Base-by-base conservation (phyloP, 2,797 vertebrate species). In the Pipistrellus pipistrellus region DNA sequence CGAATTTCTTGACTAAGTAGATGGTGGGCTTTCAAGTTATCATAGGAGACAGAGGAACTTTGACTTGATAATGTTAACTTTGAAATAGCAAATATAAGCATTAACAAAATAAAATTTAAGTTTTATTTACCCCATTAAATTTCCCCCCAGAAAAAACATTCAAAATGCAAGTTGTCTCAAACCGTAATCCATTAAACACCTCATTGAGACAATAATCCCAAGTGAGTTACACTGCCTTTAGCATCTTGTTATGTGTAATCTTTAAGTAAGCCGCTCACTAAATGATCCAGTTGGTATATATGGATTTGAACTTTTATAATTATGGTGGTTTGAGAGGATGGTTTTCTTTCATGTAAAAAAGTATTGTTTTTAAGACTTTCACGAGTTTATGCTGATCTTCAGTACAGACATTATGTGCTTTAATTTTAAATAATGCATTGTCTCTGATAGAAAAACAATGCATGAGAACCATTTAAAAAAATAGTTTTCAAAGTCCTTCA, bases 291-390 rank as follows among this genome's bases (percentile, higher is more conserved):
- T 57, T 44, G 23, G 15, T 38, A n/a, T 83, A 80, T 66, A 62
- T 59, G 88, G 59, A 91, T 87, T 85, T 93, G 25, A 85, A 12
- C 8, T 73, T 78, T 73, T 69, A 27, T 64, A 92, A 44, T 88
- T 75, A 84, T 80, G 25, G 72, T 75, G 30, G 90, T 72, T 82
- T 88, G 68, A 78, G 53, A 59, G 94, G 41, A 85, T 21, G 25
- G 30, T 77, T 91, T 96, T 94, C 48, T 62, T 92, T 96, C 41
- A 78, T 81, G 12, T 72, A 92, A 92, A 69, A 81, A 81, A 57
- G 17, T 80, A 71, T 72, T 86, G 75, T 62, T 93, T 82, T 46
- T 27, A 62, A 75, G 53, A 35, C 25, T 94, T 96, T 94, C n/a
- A 55, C 5, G 32, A 14, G 30, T 53, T 90, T 88, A 69, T 84